Base-by-base conservation (phyloP, 2,888 invertebrate genomes). In the Dryocosmus kuriphilus region DNA sequence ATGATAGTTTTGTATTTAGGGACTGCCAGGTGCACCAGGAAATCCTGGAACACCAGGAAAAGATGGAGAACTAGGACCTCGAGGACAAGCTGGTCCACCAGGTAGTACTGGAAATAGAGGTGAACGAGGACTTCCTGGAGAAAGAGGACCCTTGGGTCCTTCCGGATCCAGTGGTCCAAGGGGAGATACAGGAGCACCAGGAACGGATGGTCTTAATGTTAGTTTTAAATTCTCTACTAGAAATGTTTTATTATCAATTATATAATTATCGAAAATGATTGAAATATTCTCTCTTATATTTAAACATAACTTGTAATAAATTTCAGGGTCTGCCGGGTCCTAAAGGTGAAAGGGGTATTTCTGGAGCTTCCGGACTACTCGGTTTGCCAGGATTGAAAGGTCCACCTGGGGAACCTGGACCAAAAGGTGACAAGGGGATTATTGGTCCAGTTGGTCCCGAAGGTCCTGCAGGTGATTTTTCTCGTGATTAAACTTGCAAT, bases 371-470 rank as follows among this genome's bases (percentile, higher is more conserved):
- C 76, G 94, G 94, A 67, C 84, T 89, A 14, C 92, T 90, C 3
- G 96, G 96, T 74, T 79, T 88, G 1, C 87, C 71, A 19, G 71
- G 71, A 19, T 51, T 71, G 3, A 71, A 95, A 86, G 96, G 97
- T 1, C 90, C 92, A 76, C 92, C 94, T 11, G 97, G 97, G 1
- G 88, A 93, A 32, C 88, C 94, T 27, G 97, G 97, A 74, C 94
- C 94, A 83, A 96, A 97, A 91, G 96, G 97, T 77, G 96, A 96
- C 87, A 93, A 96, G 83, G 96, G 96, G 24, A 91, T 94, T 11
- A 84, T 92, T 22, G 97, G 97, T 22, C 93, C 94, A 0, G 85
- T 93, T 41, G 97, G 97, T 9, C 95, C 95, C 19, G 96, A 96
- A 91, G 97, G 97, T 77, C 95, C 95, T 32, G 92, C 94, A 86